A percentile compares a stretch with the other conserved stretches of the same genome.
phyloP scores from a whole-genome alignment of 2,888 invertebrate genomes.

The Cyrtodaria siliqua region DNA sequence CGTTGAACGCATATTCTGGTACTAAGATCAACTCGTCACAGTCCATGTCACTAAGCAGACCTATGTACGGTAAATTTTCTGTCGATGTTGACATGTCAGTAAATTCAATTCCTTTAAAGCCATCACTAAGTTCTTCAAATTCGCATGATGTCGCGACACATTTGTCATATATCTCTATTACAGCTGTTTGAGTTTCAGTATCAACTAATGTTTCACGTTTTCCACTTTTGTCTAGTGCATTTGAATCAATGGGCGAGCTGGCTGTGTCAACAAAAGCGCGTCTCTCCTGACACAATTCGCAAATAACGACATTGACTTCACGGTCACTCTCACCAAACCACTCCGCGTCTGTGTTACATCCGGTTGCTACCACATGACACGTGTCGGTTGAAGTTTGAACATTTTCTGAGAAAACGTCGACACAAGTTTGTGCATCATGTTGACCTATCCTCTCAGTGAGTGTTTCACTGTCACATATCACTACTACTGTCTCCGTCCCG shows the following conservation, averaged over 20 bases:
- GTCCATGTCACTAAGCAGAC: slow-evolving; percentile 80
- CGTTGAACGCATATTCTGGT: slow-evolving; percentile 67
- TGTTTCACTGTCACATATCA: slow-evolving; percentile 78
- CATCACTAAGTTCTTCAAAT: slow-evolving; percentile 60
- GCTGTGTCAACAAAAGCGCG: slow-evolving; percentile 55
- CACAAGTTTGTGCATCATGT: slow-evolving; percentile 77
- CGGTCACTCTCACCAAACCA: slow-evolving; percentile 46
- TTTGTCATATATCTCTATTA: slow-evolving; percentile 69
- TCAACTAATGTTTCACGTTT: slow-evolving; percentile 56
- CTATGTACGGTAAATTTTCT: slow-evolving; percentile 80
- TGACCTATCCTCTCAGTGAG: slow-evolving; percentile 71
- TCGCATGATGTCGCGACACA: slow-evolving; percentile 73
- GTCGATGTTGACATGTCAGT: slow-evolving; percentile 80
- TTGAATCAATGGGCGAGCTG: slow-evolving; percentile 59
- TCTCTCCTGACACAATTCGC: slow-evolving; percentile 58
- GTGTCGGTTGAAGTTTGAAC: slow-evolving; percentile 73
- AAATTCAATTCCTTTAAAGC: slow-evolving; percentile 53
- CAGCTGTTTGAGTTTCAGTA: slow-evolving; percentile 71
- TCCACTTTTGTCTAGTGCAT: slow-evolving; percentile 68
- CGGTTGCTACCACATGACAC: slow-evolving; percentile 59
- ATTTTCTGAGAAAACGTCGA: slow-evolving; percentile 67
- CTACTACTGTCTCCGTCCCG: slow-evolving; percentile 71
- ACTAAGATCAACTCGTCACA: slow-evolving; percentile 80
- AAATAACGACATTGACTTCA: slow-evolving; percentile 47
- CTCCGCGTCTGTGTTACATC: slow-evolving; percentile 66